Percentiles rank a stretch among this genome's conserved stretches.
Conservation (phyloP, 2,888 invertebrate species). For the Drosophila siamana region DNA sequence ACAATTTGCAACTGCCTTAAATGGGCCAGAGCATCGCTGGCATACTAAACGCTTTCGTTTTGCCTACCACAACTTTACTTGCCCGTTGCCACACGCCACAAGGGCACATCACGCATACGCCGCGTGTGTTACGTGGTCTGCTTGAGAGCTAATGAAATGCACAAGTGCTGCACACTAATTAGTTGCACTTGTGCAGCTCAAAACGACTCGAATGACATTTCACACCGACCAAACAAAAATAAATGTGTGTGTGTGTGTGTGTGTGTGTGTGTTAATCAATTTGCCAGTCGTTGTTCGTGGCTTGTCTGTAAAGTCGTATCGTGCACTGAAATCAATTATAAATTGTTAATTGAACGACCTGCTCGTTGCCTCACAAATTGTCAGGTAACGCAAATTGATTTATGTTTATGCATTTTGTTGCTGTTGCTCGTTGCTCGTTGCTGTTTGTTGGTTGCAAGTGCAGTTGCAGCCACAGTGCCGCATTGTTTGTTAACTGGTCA, state of each 20-base stretch:
- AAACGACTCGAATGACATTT: conserved; percentile 1
- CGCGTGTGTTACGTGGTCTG: conserved; percentile 41
- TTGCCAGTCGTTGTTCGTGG: conserved; percentile 8
- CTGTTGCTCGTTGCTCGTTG: background rate
- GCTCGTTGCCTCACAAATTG: conserved; percentile 35
- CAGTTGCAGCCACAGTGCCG: conserved; percentile 2
- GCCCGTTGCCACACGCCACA: no score
- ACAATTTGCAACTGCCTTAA: conserved; percentile 29
- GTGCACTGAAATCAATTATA: conserved; percentile 53
- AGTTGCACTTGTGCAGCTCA: conserved; percentile 35
- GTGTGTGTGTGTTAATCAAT: background rate
- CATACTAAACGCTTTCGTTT: conserved; percentile 45
- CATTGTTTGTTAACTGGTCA: conserved; percentile 36
- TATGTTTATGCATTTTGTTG: conserved; percentile 38
- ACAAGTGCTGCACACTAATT: conserved; percentile 58
- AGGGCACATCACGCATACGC: conserved; percentile 62
- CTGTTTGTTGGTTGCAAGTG: background rate
- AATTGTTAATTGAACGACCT: conserved; percentile 56
- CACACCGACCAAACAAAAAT: background rate
- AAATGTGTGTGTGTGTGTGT: background rate
- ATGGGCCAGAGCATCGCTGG: conserved; percentile 49
- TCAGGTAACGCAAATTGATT: conserved; percentile 58
- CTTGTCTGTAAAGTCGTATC: conserved; percentile 2
- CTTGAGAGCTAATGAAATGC: conserved; percentile 59
- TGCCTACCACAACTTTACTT: conserved; percentile 19